Percentiles rank a stretch among this genome's conserved stretches.
These are phyloP conservation scores for Erebia palarica DNA, from an alignment of 2,888 invertebrate genomes.

Conservation along the genomic window DNA sequence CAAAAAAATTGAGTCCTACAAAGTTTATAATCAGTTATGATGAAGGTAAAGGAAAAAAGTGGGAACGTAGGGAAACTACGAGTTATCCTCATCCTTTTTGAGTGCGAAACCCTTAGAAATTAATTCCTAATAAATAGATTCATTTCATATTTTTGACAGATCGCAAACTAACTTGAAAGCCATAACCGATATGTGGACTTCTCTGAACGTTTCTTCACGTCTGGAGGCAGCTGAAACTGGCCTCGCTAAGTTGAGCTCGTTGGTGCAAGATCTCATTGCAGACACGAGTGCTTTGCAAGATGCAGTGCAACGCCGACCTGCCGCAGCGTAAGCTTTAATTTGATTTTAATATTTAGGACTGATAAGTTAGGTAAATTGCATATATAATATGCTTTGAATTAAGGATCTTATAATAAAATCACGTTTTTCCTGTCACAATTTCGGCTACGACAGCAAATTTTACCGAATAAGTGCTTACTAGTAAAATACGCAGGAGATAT, in stretches of 20 bases:
- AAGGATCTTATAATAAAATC: too few relatives aligned
- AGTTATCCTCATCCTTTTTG: too few relatives aligned
- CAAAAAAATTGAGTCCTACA: too few relatives aligned
- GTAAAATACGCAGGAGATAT: too few relatives aligned
- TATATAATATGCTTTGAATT: too few relatives aligned
- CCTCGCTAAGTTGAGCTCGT: slow-evolving; percentile 83
- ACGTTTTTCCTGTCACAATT: too few relatives aligned
- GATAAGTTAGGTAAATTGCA: not conserved
- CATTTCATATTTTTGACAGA: slow-evolving; percentile 46
- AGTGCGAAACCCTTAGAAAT: too few relatives aligned
- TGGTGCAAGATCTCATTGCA: slow-evolving; percentile 81
- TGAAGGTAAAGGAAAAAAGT: too few relatives aligned
- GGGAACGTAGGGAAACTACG: too few relatives aligned
- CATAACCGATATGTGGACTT: slow-evolving; percentile 85
- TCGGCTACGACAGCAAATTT: too few relatives aligned
- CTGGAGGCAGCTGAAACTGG: slow-evolving; percentile 84
- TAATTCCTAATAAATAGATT: not conserved
- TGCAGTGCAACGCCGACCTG: slow-evolving; percentile 40
- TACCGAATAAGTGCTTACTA: too few relatives aligned
- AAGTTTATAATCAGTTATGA: too few relatives aligned
- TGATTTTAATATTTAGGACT: not conserved
- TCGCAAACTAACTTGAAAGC: slow-evolving; percentile 74
- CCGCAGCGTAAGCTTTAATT: slow-evolving; percentile 40
- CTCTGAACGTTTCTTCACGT: slow-evolving; percentile 84
- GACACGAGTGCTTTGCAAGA: slow-evolving; percentile 57